These are phyloP conservation scores for Holothuria leucospilota DNA, from an alignment of 53 echinoderm and acorn worm species.

Conservation along the genomic window DNA sequence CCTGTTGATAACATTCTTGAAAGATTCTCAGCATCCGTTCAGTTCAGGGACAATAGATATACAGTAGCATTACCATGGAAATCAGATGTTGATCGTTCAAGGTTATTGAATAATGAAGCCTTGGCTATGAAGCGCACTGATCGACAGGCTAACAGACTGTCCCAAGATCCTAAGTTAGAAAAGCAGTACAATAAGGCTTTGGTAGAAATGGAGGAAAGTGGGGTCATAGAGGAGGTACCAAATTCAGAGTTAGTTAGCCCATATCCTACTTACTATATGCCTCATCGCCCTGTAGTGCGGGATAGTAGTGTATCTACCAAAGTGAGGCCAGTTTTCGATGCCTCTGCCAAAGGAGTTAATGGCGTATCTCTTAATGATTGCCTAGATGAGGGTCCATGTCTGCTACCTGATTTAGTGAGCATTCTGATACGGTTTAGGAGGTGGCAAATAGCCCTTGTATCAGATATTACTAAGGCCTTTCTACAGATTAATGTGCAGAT, in stretches of 20 bases:
- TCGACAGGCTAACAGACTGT: not conserved
- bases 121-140: not conserved
- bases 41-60: not conserved
- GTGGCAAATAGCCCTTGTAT: not conserved
- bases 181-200: constrained; percentile 6
- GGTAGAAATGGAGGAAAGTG: not conserved
- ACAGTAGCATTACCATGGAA: constrained; percentile 15
- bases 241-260: not conserved
- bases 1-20: no score
- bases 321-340: not conserved
- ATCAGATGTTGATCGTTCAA: not conserved
- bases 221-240: not conserved
- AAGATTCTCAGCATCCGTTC: not conserved
- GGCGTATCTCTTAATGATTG: not conserved
- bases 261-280: not conserved
- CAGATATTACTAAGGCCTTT: not conserved
- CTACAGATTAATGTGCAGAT: not conserved
- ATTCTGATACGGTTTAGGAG: no score
- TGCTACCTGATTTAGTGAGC: not conserved
- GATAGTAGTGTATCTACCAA: not conserved
- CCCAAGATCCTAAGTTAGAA: not conserved
- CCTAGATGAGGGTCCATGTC: constrained; percentile 8
- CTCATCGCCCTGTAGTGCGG: not conserved
- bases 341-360: no score
- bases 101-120: not conserved